Conservation (phyloP, 2,113 vertebrate genomes). For the Chelonoidis abingdonii region DNA sequence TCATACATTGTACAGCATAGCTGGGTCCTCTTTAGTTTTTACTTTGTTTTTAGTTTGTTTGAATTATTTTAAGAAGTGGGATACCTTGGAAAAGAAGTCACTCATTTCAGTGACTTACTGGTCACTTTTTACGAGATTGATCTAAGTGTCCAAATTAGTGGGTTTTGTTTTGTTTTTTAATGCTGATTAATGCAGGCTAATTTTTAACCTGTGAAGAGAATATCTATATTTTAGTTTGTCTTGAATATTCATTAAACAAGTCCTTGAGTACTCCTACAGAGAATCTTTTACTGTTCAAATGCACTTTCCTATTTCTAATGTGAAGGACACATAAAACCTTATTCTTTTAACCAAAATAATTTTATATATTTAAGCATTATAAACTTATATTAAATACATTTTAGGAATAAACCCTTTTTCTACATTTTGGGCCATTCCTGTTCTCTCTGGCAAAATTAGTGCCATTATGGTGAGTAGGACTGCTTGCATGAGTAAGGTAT, state of each 20-base stretch:
- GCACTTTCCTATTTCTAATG: not conserved
- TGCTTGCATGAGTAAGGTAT: constrained; percentile 32
- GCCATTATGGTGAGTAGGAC: not conserved
- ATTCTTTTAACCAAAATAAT: not conserved
- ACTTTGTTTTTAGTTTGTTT: not conserved
- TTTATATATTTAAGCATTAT: not conserved
- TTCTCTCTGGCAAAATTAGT: constrained; percentile 12
- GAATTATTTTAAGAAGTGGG: not conserved
- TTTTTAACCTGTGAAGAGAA: constrained; percentile 1
- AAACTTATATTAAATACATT: not conserved
- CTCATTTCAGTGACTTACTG: not conserved
- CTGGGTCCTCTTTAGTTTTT: not conserved
- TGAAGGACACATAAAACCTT: not conserved
- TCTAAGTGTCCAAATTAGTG: not conserved
- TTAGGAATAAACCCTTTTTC: not conserved
- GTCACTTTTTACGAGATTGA: constrained; percentile 29
- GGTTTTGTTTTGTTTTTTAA: not conserved
- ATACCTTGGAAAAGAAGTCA: not conserved
- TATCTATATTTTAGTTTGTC: not conserved
- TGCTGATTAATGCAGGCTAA: not conserved
- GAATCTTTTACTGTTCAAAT: not conserved
- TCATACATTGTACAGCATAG: not conserved
- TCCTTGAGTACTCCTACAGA: not conserved
- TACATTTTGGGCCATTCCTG: not conserved
- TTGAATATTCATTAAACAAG: not conserved